phyloP scores from a whole-genome alignment of 2,797 vertebrate species.

The Otolemur crassicaudatus region DNA sequence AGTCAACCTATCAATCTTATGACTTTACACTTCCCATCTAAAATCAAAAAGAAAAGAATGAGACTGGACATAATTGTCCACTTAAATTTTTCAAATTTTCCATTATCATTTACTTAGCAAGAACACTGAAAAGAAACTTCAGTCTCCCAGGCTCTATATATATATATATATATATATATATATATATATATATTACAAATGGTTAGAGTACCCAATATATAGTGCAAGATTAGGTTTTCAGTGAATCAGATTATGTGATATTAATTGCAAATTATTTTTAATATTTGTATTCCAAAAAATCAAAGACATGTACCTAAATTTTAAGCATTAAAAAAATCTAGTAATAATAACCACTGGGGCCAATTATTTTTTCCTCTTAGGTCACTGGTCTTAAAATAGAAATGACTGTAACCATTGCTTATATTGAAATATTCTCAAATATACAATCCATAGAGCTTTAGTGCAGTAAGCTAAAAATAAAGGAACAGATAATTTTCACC shows the following conservation, averaged over 20 bases:
- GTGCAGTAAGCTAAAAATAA: slow-evolving; percentile 29
- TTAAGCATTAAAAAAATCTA: neutral
- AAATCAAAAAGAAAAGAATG: slow-evolving; percentile 81
- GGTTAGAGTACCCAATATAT: neutral
- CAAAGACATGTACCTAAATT: slow-evolving; percentile 9
- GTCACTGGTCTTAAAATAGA: slow-evolving; percentile 37
- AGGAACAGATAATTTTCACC: neutral
- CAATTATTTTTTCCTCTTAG: slow-evolving; percentile 31
- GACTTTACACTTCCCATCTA: slow-evolving; percentile 86
- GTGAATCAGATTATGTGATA: slow-evolving; percentile 17
- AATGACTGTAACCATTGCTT: neutral
- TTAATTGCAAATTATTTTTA: neutral
- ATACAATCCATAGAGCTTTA: neutral
- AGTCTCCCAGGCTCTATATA: neutral
- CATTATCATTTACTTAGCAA: slow-evolving; percentile 58
- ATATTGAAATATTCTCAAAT: slow-evolving; percentile 35
- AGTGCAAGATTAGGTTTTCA: slow-evolving; percentile 19
- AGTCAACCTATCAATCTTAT: slow-evolving; percentile 90
- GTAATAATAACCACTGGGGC: neutral
- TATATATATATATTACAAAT: neutral
- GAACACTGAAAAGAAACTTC: slow-evolving; percentile 60
- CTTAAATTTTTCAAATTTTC: slow-evolving; percentile 48
- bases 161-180: no score
- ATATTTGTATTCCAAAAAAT: neutral
- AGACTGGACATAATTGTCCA: slow-evolving; percentile 71